These are phyloP conservation scores for Acanthoscelides obtectus DNA, from an alignment of 2,888 invertebrate genomes.

Conservation along the genomic window DNA sequence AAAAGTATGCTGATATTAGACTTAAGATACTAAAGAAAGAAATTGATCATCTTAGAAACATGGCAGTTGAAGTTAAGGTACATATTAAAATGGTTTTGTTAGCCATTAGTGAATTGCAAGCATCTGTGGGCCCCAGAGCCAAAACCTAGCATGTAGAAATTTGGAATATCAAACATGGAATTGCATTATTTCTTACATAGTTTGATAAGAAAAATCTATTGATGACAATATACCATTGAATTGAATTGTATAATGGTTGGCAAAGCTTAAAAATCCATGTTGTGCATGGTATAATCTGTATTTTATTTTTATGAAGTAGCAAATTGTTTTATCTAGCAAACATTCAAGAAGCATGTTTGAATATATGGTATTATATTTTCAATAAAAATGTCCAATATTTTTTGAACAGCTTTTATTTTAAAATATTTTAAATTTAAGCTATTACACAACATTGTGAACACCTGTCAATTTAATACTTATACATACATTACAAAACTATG, in stretches of 20 bases:
- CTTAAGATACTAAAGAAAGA: slow-evolving; percentile 39
- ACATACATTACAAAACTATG: slow-evolving; percentile 53
- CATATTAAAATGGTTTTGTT: slow-evolving; percentile 44
- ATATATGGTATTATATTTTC: neutral
- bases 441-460: slow-evolving; percentile 42
- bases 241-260: neutral
- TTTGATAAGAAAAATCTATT: neutral
- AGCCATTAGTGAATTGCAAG: slow-evolving; percentile 42
- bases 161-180: neutral
- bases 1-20: slow-evolving; percentile 42
- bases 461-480: slow-evolving; percentile 34
- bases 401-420: slow-evolving; percentile 38
- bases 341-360: too few relatives aligned
- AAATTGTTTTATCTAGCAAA: neutral
- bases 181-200: neutral
- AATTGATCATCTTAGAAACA: slow-evolving; percentile 40
- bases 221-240: neutral
- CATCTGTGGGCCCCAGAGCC: slow-evolving; percentile 12
- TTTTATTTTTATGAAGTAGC: neutral
- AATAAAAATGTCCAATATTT: slow-evolving; percentile 13
- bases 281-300: neutral
- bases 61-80: slow-evolving; percentile 44
- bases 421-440: slow-evolving; percentile 39
- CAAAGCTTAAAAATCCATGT: neutral
- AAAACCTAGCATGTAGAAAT: neutral